Base-by-base conservation (phyloP, 2,888 invertebrate genomes). In the Eupithecia abbreviata region DNA sequence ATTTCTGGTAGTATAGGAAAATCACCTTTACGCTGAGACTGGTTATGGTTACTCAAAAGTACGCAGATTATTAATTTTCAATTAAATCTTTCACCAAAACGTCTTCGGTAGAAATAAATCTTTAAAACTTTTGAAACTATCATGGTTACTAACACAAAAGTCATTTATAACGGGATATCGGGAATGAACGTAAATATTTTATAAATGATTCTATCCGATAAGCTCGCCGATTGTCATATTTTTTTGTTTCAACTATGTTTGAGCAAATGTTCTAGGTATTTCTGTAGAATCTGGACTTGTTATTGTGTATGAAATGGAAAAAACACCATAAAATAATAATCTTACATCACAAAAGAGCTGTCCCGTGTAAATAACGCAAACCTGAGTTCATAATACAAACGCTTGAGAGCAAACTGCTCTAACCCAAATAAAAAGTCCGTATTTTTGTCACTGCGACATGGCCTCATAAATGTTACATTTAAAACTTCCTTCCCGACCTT, bases 391-490 rank as follows among this genome's bases (percentile, higher is more conserved):
- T 75, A 75, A 73, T 71, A 72, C 49, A 69, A 68, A 77, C 74
- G 75, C 75, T 77, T 71, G 66, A 77, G 43, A 71, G 49, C 49
- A 71, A 74, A 72, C 72, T 58, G 72, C 72, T 75, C 76, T 71
- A 72, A 74, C 79, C 76, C 73, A 75, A 76, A 77, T 77, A 80
- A 80, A 81, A 77, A 79, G 79, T 78, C 78, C 76, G 79, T 82
- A 80, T 80, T 80, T 82, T 80, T 81, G 74, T 77, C 77, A 75
- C 81, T 75, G 75, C 77, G 74, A 79, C 80, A 80, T 62, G 76
- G 76, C 78, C 80, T 80, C 82, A 82, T 82, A 82, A 82, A 82
- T 80, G 82, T 73, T 72, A 73, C 73, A 75, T 73, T 76, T 42
- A 55, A 72, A 49, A 62, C 71, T 55, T 69, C 43, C 66, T 65